A percentile compares a stretch with the other conserved stretches of the same genome.
Evolutionary conservation across 2,888 invertebrate genomes (phyloP).

Genomic region (Euclidia mi): DNA sequence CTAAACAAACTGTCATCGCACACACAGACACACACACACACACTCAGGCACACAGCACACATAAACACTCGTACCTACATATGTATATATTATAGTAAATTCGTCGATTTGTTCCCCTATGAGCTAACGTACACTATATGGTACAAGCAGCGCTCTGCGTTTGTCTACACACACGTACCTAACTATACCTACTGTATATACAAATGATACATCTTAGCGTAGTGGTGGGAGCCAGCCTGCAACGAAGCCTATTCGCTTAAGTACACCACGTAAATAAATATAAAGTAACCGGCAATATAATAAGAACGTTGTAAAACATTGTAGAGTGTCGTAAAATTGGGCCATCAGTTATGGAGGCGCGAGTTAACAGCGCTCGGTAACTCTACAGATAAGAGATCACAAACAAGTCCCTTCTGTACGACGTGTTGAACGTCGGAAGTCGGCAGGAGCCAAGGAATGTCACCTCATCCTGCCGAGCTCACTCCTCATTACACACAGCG

Average conservation of each 20-base stretch:
- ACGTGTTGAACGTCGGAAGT: constrained; percentile 4
- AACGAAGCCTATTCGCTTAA: no score
- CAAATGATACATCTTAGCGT: no score
- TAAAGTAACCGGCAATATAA: no score
- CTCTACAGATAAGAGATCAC: constrained; percentile 12
- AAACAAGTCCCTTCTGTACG: constrained; percentile 10
- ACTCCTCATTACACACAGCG: no score
- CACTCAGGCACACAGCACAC: constrained; percentile 18
- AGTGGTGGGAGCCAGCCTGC: no score
- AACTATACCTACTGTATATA: no score
- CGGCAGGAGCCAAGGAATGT: constrained; percentile 2
- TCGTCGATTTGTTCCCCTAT: constrained; percentile 63
- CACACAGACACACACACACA: constrained; percentile 7
- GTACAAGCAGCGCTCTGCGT: constrained; percentile 25
- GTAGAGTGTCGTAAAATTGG: background rate
- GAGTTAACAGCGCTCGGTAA: constrained; percentile 5
- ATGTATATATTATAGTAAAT: constrained; percentile 75
- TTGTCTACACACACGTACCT: constrained; percentile 6
- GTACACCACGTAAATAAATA: no score
- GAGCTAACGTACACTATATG: constrained; percentile 33
- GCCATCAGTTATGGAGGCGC: background rate
- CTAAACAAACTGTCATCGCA: constrained; percentile 42
- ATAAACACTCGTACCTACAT: constrained; percentile 35
- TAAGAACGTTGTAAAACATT: no score
- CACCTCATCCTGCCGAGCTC: background rate